Percentiles rank a stretch among this genome's conserved stretches.
These are phyloP conservation scores for Melanostoma scalare DNA, from an alignment of 2,888 invertebrate species.

Conservation along the genomic window DNA sequence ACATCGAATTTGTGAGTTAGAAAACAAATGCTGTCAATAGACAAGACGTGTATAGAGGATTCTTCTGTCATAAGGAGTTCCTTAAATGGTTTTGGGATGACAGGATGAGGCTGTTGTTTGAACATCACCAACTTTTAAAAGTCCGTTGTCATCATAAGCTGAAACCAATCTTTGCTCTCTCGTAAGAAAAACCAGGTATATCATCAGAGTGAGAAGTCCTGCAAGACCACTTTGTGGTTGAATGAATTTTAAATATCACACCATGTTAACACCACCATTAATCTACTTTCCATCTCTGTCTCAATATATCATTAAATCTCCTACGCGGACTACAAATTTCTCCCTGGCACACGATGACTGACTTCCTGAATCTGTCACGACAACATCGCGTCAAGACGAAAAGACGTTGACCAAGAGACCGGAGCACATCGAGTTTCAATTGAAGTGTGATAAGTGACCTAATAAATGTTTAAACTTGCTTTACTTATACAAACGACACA, in stretches of 20 bases:
- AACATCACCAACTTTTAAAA: too few relatives aligned
- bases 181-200: neutral
- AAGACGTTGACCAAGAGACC: slow-evolving; percentile 8
- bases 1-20: too few relatives aligned
- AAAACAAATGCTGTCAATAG: too few relatives aligned
- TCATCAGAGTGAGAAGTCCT: neutral
- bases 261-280: slow-evolving; percentile 56
- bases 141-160: too few relatives aligned
- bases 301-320: slow-evolving; percentile 52
- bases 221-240: slow-evolving; percentile 1
- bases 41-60: too few relatives aligned
- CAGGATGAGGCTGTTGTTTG: too few relatives aligned
- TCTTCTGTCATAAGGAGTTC: too few relatives aligned
- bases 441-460: slow-evolving; percentile 62
- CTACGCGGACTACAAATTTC: slow-evolving; percentile 49
- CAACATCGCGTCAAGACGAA: slow-evolving; percentile 1
- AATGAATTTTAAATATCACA: slow-evolving; percentile 40
- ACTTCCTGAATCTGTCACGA: slow-evolving; percentile 46
- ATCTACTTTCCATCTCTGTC: slow-evolving; percentile 56
- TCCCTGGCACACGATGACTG: slow-evolving; percentile 16
- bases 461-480: slow-evolving; percentile 55
- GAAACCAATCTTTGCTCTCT: too few relatives aligned
- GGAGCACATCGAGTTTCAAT: slow-evolving; percentile 22
- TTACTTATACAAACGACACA: slow-evolving; percentile 22
- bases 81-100: too few relatives aligned